phyloP scores from a whole-genome alignment of 2,113 vertebrate genomes.

The Perca flavescens region DNA sequence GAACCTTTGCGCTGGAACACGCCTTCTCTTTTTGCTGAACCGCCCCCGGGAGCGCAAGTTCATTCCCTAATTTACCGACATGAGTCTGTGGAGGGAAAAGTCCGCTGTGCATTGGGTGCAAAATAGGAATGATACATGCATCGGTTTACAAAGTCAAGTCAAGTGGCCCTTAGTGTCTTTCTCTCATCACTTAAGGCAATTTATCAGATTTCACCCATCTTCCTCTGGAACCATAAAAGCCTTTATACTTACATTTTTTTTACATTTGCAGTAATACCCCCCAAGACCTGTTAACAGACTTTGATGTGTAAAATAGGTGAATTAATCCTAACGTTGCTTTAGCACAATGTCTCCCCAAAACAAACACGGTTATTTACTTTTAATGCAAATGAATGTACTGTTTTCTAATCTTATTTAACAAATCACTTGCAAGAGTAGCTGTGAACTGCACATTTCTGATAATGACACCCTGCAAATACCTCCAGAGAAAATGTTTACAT shows the following conservation, averaged over 20 bases:
- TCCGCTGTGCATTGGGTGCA: too few relatives aligned
- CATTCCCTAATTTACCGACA: too few relatives aligned
- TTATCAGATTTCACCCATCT: not conserved
- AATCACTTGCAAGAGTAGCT: not conserved
- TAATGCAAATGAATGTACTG: not conserved
- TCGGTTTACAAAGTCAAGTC: too few relatives aligned
- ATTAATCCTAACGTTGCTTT: not conserved
- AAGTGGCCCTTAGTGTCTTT: not conserved
- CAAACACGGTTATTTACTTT: not conserved
- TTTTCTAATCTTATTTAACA: not conserved
- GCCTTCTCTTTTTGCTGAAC: too few relatives aligned
- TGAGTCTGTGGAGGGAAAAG: too few relatives aligned
- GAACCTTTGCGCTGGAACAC: too few relatives aligned
- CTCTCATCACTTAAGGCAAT: not conserved
- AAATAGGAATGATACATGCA: too few relatives aligned
- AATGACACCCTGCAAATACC: not conserved
- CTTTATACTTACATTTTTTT: not conserved
- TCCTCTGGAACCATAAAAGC: not conserved
- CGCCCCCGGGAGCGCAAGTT: too few relatives aligned
- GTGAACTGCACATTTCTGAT: not conserved
- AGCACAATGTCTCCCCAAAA: not conserved
- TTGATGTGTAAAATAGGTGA: not conserved
- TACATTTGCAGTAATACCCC: not conserved
- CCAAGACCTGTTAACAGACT: not conserved
- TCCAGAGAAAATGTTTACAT: not conserved